Evolutionary conservation across 2,113 vertebrate genomes (phyloP), one percentile per base, ranked within the genome.

Genomic region (Stigmatopora argus): DNA sequence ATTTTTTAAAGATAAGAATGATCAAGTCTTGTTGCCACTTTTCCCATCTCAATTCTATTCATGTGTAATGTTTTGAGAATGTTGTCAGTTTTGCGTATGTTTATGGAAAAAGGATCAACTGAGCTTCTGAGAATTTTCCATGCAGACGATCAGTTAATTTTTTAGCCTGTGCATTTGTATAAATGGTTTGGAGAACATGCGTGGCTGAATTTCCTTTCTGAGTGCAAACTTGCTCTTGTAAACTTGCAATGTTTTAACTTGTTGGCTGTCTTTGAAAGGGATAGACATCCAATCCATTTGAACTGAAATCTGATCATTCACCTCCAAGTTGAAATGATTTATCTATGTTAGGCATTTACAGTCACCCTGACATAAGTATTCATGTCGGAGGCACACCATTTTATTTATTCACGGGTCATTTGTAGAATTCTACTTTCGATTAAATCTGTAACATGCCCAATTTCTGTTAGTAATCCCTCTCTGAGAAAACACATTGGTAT

Each of bases 361-460:
- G 34, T 41, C 31, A 19, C 15, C 23, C 13, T 17, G 55, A 41
- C 45, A 83, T 75, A 67, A 72, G 59, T 59, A 74, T 81, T 79
- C 71, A 64, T 31, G 41, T 67, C 78, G 75, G 68, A 51, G 14
- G 62, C 23, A 56, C 58, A 26, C 71, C 73, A 73, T 46, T 19
- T 63, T 35, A 59, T 80, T 73, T 49, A 65, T 73, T 67, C 45
- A 71, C 66, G 60, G 81, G 74, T 23, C 78, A 70, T 82, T 84
- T 82, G 74, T 65, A 67, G 41, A 70, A 73, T 0, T 38, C 35
- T 52, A 70, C 49, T 79, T 78, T 8, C 69, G 41, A 85, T 85
- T 66, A 84, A 78, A 73, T 73, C 65, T 73, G 75, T 74, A 79
- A 79, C 70, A 74, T 80, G 74, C 83, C 77, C 78, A 84, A 82